Evolutionary conservation across 2,888 invertebrate genomes (phyloP).

Genomic region (Lochmaea capreae): DNA sequence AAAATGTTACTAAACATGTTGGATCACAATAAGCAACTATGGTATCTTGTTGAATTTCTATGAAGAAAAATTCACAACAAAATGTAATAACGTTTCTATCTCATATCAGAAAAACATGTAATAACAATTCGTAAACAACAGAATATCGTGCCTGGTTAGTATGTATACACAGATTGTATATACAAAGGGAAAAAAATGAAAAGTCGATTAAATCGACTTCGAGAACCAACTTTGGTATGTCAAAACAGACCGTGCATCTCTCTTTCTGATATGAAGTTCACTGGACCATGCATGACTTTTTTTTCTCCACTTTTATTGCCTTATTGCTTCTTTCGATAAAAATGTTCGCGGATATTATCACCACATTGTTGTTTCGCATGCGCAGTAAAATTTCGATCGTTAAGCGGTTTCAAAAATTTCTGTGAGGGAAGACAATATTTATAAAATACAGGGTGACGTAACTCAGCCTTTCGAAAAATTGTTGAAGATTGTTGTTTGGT

Average conservation of each 20-base stretch:
- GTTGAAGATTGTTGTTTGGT: too few relatives aligned
- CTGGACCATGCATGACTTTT: conserved; percentile 40
- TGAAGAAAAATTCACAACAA: not conserved
- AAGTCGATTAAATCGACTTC: conserved; percentile 54
- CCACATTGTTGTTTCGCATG: not conserved
- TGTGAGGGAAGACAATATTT: too few relatives aligned
- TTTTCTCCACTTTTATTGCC: conserved; percentile 25
- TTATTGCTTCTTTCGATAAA: conserved; percentile 1
- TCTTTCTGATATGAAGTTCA: conserved; percentile 43
- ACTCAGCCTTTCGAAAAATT: too few relatives aligned
- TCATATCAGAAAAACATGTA: conserved; percentile 27
- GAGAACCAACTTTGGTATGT: conserved; percentile 52
- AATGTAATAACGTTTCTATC: conserved; percentile 26
- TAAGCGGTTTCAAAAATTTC: too few relatives aligned
- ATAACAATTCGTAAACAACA: conserved; percentile 38
- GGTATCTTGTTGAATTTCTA: too few relatives aligned
- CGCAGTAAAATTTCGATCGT: not conserved
- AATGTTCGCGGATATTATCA: conserved; percentile 3
- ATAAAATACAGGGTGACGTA: too few relatives aligned
- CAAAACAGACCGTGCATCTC: conserved; percentile 55
- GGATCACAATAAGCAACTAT: too few relatives aligned
- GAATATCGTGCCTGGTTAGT: conserved; percentile 38
- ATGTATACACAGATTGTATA: conserved; percentile 36
- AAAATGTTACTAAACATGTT: too few relatives aligned
- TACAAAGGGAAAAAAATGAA: conserved; percentile 43